Base-by-base conservation (phyloP, 1,140 invertebrate species). In the Heterodera carotae region DNA sequence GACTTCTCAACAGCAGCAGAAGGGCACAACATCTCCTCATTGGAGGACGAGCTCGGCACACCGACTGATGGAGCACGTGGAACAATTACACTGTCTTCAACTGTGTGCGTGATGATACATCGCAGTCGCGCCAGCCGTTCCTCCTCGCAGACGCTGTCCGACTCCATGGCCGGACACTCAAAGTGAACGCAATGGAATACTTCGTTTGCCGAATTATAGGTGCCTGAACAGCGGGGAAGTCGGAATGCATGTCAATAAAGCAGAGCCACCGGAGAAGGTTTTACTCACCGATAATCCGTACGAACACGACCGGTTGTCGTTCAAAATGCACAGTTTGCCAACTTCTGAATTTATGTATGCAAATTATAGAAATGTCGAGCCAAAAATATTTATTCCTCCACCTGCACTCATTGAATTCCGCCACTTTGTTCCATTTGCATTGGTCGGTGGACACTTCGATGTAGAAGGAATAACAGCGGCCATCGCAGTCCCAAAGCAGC, bases 121-220 rank as follows among this genome's bases (percentile, higher is more conserved):
- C 64, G 48, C 33, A 74, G 33, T 36, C 64, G 59, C 12, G 59
- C 59, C 22, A 36, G 31, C 31, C 71, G 59, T 74, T 75, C 69
- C 39, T 59, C 43, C 69, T 75, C 76, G 8, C 15, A n/a, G 29
- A 18, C 76, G 27, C 25, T 56, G 29, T 77, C 62, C 34, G 39
- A 78, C 27, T 62, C 71, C 76, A 76, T 75, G 36, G 85, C 83
- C 4, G 95, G 95, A 88, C 94, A 96, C 89, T 99, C 96, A 88
- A 99, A 93, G 89, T 98, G 96, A 34, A 99, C 96, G 88, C 94
- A 94, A 88, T 98, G 96, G 88, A 98, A 98, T 66, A 96, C 94
- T 93, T 95, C 77, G 76, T 66, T 82, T 70, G 79, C 80, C 18
- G 84, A 78, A 73, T 84, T 84, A 25, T 73, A 48, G 1, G 78